Evolutionary conservation across 2,888 invertebrate species (phyloP).

Genomic region (Chouioia cunea): DNA sequence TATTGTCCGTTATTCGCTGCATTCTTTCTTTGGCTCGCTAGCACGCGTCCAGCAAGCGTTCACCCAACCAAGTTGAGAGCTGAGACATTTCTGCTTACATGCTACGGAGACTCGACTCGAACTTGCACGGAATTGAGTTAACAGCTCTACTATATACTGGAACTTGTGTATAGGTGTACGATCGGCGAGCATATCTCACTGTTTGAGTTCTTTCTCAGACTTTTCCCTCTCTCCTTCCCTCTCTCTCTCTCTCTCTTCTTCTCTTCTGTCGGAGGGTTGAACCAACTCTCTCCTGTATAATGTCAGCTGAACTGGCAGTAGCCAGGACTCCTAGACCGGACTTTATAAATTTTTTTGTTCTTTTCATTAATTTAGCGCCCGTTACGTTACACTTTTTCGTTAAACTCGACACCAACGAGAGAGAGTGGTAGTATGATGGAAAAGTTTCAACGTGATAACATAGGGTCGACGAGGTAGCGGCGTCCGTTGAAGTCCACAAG

Average conservation of each 20-base stretch:
- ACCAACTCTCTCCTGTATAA: background rate
- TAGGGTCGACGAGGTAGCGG: slow-evolving; percentile 4
- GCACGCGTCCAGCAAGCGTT: slow-evolving; percentile 12
- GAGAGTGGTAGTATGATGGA: background rate
- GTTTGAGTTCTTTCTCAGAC: too few relatives aligned
- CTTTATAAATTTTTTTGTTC: slow-evolving; percentile 23
- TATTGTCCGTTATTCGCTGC: background rate
- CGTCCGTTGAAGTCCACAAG: background rate
- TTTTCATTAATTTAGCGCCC: slow-evolving; percentile 27
- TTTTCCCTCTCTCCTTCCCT: background rate
- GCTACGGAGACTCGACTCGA: background rate
- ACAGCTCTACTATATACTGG: slow-evolving; percentile 14
- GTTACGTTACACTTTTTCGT: background rate
- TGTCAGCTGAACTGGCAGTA: background rate
- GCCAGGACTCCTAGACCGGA: slow-evolving; percentile 1
- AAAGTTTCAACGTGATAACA: slow-evolving; percentile 35
- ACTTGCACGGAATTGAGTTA: slow-evolving; percentile 26
- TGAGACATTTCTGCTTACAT: slow-evolving; percentile 55
- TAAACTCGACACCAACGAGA: too few relatives aligned
- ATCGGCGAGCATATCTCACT: slow-evolving; percentile 11
- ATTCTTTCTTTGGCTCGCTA: slow-evolving; percentile 17
- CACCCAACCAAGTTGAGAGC: background rate
- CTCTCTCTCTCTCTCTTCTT: background rate
- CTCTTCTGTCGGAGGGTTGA: background rate
- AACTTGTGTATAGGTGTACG: background rate